These are phyloP conservation scores for Taurulus bubalis DNA, from an alignment of 2,113 vertebrate genomes.

Conservation along the genomic window DNA sequence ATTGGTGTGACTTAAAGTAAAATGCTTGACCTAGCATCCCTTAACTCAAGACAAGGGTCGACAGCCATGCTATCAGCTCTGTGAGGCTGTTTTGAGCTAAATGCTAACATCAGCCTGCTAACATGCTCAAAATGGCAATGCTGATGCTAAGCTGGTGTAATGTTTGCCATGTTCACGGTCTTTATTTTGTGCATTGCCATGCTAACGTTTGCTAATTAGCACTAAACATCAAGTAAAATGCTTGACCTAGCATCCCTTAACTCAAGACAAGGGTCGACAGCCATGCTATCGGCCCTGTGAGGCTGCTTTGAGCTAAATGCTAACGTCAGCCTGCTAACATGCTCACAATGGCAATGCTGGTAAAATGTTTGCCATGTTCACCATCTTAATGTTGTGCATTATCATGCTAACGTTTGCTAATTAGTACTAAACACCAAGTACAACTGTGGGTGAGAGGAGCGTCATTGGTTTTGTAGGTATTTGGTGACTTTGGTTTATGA, in stretches of 20 bases:
- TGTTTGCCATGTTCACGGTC: no score
- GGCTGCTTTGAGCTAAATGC: neutral
- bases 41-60: neutral
- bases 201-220: neutral
- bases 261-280: neutral
- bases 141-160: no score
- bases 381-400: neutral
- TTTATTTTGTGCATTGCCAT: neutral
- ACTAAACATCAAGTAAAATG: constrained; percentile 8
- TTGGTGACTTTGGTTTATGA: neutral
- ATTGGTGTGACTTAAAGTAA: neutral
- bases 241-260: neutral
- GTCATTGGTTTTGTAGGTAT: neutral
- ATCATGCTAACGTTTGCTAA: neutral
- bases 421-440: neutral
- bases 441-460: neutral
- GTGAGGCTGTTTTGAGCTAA: neutral
- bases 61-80: no score
- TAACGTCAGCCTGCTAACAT: neutral
- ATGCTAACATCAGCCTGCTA: neutral
- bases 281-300: no score
- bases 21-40: neutral
- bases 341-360: neutral
- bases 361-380: no score
- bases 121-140: neutral